A percentile compares a stretch with the other conserved stretches of the same genome.
Evolutionary conservation across 2,888 invertebrate genomes (phyloP).

Genomic region (Apodemia zela): DNA sequence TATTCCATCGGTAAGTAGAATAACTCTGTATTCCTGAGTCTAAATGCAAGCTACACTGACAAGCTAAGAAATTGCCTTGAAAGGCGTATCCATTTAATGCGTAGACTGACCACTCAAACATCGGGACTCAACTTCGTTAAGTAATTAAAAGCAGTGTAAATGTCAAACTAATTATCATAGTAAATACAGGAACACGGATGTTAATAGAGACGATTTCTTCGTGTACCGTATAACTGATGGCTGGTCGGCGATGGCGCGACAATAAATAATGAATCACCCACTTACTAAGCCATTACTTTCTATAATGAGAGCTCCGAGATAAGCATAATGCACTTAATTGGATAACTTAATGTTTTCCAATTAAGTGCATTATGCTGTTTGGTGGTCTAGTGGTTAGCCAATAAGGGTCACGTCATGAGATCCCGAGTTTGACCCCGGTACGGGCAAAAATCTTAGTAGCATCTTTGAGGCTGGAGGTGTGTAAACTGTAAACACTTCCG

Average conservation of each 20-base stretch:
- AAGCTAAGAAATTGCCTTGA: too few relatives aligned
- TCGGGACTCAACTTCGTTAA: not conserved
- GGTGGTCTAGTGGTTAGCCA: not conserved
- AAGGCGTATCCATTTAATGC: too few relatives aligned
- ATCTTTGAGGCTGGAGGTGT: too few relatives aligned
- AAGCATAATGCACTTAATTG: conserved; percentile 68
- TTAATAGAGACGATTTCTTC: conserved; percentile 1
- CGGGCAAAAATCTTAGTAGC: too few relatives aligned
- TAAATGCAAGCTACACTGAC: too few relatives aligned
- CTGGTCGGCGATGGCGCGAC: conserved; percentile 38
- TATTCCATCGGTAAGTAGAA: too few relatives aligned
- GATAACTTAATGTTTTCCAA: conserved; percentile 42
- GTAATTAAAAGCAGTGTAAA: not conserved
- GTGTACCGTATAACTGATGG: conserved; percentile 8
- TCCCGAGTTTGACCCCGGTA: too few relatives aligned
- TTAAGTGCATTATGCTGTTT: not conserved
- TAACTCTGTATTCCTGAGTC: too few relatives aligned
- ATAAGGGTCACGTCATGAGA: not conserved
- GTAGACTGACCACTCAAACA: not conserved
- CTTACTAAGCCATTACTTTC: conserved; percentile 60
- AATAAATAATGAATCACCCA: conserved; percentile 65
- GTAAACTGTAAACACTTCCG: too few relatives aligned
- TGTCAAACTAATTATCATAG: conserved; percentile 7
- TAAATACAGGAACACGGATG: not conserved
- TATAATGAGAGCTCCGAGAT: conserved; percentile 63